Conservation (phyloP, 23 tunicate genomes). For the Styela plicata region DNA sequence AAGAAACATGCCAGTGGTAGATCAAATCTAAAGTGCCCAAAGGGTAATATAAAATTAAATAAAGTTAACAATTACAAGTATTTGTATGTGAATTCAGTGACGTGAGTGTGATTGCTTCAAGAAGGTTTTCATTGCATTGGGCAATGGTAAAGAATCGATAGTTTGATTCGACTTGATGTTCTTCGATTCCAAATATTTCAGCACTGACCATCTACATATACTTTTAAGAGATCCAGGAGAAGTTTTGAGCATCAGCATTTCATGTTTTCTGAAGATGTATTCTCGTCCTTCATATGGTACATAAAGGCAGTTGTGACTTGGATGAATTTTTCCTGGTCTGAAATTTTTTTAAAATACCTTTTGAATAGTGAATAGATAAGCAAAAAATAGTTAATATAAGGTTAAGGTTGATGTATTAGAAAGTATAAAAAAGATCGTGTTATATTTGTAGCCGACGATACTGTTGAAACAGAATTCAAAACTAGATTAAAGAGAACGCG, state of each 20-base stretch:
- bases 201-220: neutral
- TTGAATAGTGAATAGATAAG: too few species aligned
- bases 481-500: too few species aligned
- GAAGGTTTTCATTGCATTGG: neutral
- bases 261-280: slow-evolving; percentile 1
- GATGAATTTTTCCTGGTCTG: slow-evolving; percentile 16
- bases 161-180: neutral
- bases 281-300: slow-evolving; percentile 18
- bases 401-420: too few species aligned
- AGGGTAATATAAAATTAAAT: too few species aligned
- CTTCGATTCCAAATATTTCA: neutral
- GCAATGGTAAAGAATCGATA: neutral
- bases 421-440: too few species aligned
- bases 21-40: too few species aligned
- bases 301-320: slow-evolving; percentile 12
- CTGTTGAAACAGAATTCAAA: too few species aligned
- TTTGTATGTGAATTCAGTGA: neutral
- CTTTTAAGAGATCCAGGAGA: slow-evolving; percentile 7
- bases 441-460: too few species aligned
- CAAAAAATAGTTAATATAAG: too few species aligned
- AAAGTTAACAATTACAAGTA: too few species aligned
- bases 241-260: slow-evolving; percentile 20
- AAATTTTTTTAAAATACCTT: too few species aligned
- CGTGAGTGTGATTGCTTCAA: neutral
- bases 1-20: too few species aligned